A percentile compares a stretch with the other conserved stretches of the same genome.
phyloP scores from a whole-genome alignment of 2,888 invertebrate genomes.

The Emmelina monodactyla region DNA sequence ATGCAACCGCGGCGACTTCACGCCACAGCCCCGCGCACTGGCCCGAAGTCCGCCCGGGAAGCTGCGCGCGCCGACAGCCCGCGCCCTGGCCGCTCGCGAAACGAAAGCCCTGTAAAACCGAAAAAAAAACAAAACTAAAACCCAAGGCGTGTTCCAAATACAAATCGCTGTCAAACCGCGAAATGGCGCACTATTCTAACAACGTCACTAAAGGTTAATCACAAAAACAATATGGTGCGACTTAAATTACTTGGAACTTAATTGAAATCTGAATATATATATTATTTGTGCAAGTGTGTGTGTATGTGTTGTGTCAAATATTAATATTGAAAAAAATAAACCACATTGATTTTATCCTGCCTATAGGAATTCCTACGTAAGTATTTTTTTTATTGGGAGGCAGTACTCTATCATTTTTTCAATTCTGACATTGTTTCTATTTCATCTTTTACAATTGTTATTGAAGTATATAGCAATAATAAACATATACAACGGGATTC shows the following conservation, averaged over 20 bases:
- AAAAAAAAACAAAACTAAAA: slow-evolving; percentile 23
- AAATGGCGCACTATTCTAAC: not conserved
- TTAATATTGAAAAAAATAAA: slow-evolving; percentile 11
- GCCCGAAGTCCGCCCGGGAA: slow-evolving; percentile 17
- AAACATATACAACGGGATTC: no score
- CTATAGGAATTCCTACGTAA: slow-evolving; percentile 28
- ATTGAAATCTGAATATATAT: not conserved
- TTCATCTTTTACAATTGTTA: no score
- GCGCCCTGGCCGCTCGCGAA: slow-evolving; percentile 24
- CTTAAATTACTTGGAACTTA: slow-evolving; percentile 12
- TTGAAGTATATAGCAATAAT: no score
- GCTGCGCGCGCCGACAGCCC: slow-evolving; percentile 28
- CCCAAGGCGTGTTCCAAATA: slow-evolving; percentile 20
- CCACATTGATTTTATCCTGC: slow-evolving; percentile 23
- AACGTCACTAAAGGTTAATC: not conserved
- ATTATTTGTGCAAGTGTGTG: slow-evolving; percentile 17
- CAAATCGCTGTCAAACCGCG: slow-evolving; percentile 6
- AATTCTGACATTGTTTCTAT: no score
- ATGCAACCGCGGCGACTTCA: slow-evolving; percentile 28
- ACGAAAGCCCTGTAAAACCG: slow-evolving; percentile 25
- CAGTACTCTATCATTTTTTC: no score
- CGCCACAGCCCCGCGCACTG: slow-evolving; percentile 26
- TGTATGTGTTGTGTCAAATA: slow-evolving; percentile 21
- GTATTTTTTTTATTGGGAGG: no score
- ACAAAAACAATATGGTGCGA: slow-evolving; percentile 9